These are phyloP conservation scores for Goniozus legneri DNA, from an alignment of 1,140 invertebrate genomes.

Conservation along the genomic window DNA sequence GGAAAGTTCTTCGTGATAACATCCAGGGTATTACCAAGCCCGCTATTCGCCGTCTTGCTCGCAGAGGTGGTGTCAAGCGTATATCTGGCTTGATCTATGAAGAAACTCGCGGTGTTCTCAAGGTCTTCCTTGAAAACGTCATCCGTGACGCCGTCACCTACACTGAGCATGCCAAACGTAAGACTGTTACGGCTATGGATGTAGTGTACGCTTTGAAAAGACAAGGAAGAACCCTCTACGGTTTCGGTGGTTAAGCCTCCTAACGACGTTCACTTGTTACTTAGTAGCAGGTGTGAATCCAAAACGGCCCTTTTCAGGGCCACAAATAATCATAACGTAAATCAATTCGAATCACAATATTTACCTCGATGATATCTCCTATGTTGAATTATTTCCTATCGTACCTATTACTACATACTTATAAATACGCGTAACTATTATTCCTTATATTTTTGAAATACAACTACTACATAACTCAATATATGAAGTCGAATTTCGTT, in stretches of 20 bases:
- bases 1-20: slow-evolving; percentile 22
- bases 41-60: slow-evolving; percentile 22
- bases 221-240: slow-evolving; percentile 20
- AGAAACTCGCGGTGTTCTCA: slow-evolving; percentile 22
- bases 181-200: slow-evolving; percentile 25
- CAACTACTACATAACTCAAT: neutral
- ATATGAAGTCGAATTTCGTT: neutral
- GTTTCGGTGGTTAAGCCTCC: slow-evolving; percentile 18
- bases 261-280: neutral
- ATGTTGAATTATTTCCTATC: neutral
- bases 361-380: neutral
- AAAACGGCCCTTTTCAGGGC: slow-evolving; percentile 20
- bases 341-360: neutral
- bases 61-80: slow-evolving; percentile 23
- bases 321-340: slow-evolving; percentile 1
- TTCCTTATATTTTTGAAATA: neutral
- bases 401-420: neutral
- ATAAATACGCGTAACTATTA: neutral
- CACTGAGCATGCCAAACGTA: slow-evolving; percentile 22
- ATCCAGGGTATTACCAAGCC: slow-evolving; percentile 23
- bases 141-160: slow-evolving; percentile 26
- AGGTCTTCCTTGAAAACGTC: slow-evolving; percentile 24
- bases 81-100: slow-evolving; percentile 26
- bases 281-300: neutral
- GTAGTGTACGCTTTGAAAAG: slow-evolving; percentile 23